Conservation (phyloP, 2,888 invertebrate genomes). For the Sinopyrophorus schimmeli region DNA sequence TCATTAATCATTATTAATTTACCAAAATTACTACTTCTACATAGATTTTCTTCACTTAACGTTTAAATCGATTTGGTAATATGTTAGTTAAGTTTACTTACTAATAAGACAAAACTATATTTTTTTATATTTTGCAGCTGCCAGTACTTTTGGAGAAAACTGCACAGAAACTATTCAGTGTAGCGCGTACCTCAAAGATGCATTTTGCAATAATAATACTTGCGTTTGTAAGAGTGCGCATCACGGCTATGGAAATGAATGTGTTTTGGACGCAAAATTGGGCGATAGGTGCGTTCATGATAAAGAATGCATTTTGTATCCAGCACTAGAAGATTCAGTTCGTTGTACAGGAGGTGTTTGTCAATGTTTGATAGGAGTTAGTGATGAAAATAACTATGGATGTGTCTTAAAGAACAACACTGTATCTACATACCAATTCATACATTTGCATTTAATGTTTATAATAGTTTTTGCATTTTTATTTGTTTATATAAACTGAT, state of each 20-base stretch:
- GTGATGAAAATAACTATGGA: conserved; percentile 12
- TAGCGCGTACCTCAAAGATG: conserved; percentile 42
- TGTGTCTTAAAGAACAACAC: conserved; percentile 3
- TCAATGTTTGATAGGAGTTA: conserved; percentile 42
- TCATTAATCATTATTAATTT: too few relatives aligned
- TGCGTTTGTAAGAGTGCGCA: conserved; percentile 45
- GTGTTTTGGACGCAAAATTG: conserved; percentile 40
- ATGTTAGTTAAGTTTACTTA: too few relatives aligned
- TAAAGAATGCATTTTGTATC: conserved; percentile 45
- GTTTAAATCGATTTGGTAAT: too few relatives aligned
- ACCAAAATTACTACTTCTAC: too few relatives aligned
- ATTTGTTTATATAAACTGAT: too few relatives aligned
- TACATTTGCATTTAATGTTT: neutral
- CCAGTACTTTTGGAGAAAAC: conserved; percentile 44
- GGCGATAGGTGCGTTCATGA: conserved; percentile 42
- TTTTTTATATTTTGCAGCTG: conserved; percentile 44
- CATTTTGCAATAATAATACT: conserved; percentile 40
- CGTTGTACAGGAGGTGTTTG: conserved; percentile 46
- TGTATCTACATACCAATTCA: neutral
- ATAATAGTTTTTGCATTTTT: neutral
- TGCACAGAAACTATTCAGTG: conserved; percentile 50
- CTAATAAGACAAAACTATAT: too few relatives aligned
- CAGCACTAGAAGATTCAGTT: conserved; percentile 36
- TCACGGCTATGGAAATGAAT: conserved; percentile 43
- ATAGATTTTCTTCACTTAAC: too few relatives aligned